A percentile compares a stretch with the other conserved stretches of the same genome.
phyloP scores from a whole-genome alignment of 2,113 vertebrate species.

The Trochalopteron elliotii region DNA sequence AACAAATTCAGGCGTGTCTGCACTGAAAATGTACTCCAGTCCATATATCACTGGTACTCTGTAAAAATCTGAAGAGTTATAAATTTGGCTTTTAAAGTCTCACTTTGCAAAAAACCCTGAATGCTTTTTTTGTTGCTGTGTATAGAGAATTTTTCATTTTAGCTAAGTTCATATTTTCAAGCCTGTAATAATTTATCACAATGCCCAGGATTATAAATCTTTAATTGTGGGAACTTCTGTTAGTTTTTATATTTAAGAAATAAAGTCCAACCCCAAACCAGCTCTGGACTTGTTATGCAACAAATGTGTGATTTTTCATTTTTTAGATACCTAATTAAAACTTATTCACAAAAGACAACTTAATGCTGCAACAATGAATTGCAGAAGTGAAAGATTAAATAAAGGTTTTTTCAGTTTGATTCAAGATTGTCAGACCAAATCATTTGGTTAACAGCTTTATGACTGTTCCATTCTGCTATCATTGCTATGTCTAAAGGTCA shows the following conservation, averaged over 20 bases:
- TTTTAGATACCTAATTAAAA: not conserved
- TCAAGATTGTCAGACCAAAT: not conserved
- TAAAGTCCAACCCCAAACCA: not conserved
- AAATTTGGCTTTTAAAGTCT: not conserved
- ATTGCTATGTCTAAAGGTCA: slow-evolving; percentile 44
- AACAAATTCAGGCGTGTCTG: not conserved
- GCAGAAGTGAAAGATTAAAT: not conserved
- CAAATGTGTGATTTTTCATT: not conserved
- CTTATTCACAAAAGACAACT: not conserved
- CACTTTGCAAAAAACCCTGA: not conserved
- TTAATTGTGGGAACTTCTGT: not conserved
- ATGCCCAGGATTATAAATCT: not conserved
- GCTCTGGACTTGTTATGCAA: not conserved
- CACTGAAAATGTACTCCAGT: not conserved
- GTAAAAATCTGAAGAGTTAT: not conserved
- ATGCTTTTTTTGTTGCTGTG: not conserved
- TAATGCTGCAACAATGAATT: not conserved
- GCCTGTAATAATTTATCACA: not conserved
- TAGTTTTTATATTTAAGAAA: not conserved
- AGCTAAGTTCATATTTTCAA: not conserved
- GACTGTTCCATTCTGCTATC: not conserved
- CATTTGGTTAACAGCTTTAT: slow-evolving; percentile 5
- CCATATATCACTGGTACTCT: not conserved
- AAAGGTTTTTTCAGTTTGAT: not conserved
- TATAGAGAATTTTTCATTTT: not conserved